Evolutionary conservation across 30 jellyfish, hydroid and myxozoan species (phyloP).

Genomic region (Cassiopea xamachana): DNA sequence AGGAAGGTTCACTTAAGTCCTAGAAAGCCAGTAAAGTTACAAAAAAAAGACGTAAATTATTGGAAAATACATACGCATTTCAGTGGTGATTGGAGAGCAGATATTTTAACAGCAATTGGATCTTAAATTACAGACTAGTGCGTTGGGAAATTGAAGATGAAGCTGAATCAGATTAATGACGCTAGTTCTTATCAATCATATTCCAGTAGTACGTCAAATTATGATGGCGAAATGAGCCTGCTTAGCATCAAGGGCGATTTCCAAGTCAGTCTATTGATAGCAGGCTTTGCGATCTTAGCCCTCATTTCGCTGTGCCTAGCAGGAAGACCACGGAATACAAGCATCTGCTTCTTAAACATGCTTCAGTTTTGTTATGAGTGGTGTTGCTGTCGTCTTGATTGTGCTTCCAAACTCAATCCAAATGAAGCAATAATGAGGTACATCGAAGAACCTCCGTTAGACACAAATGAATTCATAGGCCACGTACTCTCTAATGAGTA

Average conservation of each 20-base stretch:
- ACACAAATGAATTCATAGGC: not conserved
- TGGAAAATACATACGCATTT: too few relatives aligned
- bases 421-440: slow-evolving; percentile 52
- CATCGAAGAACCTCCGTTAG: slow-evolving; percentile 57
- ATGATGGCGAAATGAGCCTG: not conserved
- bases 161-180: too few relatives aligned
- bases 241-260: not conserved
- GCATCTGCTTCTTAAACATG: not conserved
- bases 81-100: too few relatives aligned
- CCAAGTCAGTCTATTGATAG: not conserved
- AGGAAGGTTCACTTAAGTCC: too few relatives aligned
- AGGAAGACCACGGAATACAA: not conserved
- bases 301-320: not conserved
- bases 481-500: slow-evolving; percentile 6
- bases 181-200: too few relatives aligned
- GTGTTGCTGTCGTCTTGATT: slow-evolving; percentile 49
- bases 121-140: too few relatives aligned
- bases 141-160: too few relatives aligned
- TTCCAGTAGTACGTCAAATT: too few relatives aligned
- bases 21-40: too few relatives aligned
- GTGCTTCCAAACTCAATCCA: slow-evolving; percentile 30
- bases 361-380: slow-evolving; percentile 19
- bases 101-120: too few relatives aligned
- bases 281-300: not conserved
- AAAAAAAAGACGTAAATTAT: too few relatives aligned